These are phyloP conservation scores for Harpagifer antarcticus DNA, from an alignment of 2,797 vertebrate genomes.

Conservation along the genomic window DNA sequence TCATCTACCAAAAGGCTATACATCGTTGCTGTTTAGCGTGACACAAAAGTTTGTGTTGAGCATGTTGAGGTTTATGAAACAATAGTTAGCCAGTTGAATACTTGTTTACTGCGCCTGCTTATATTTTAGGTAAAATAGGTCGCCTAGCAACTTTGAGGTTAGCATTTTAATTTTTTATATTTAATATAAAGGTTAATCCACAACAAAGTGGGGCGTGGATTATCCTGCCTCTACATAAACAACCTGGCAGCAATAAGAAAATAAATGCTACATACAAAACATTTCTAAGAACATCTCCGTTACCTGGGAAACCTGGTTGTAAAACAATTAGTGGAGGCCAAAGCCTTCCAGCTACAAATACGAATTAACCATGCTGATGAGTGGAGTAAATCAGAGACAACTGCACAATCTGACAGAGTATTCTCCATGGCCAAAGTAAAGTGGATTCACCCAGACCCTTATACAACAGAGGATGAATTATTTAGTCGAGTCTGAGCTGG, in stretches of 20 bases:
- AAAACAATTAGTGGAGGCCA: background rate
- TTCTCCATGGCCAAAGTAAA: background rate
- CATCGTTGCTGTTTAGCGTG: too few species aligned
- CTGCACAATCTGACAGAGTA: too few species aligned
- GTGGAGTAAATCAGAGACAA: too few species aligned
- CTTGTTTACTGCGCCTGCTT: background rate
- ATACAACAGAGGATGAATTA: conserved; percentile 34
- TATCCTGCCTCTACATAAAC: background rate
- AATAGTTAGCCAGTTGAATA: background rate
- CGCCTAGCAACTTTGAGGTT: conserved; percentile 7
- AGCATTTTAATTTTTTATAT: background rate
- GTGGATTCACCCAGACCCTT: conserved; percentile 1
- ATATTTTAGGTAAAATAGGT: conserved; percentile 6
- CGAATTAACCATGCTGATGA: background rate
- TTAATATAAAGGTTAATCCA: conserved; percentile 4
- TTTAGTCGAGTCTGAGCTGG: conserved; percentile 34
- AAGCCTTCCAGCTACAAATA: background rate
- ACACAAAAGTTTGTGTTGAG: background rate
- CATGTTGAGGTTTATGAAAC: background rate
- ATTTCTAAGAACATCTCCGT: background rate
- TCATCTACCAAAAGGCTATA: too few species aligned
- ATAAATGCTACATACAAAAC: background rate
- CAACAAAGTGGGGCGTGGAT: conserved; percentile 1
- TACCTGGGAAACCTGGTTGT: background rate
- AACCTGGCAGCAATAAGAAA: background rate